These are phyloP conservation scores for Diglossa cyanea DNA, from an alignment of 2,797 vertebrate species.

Conservation along the genomic window DNA sequence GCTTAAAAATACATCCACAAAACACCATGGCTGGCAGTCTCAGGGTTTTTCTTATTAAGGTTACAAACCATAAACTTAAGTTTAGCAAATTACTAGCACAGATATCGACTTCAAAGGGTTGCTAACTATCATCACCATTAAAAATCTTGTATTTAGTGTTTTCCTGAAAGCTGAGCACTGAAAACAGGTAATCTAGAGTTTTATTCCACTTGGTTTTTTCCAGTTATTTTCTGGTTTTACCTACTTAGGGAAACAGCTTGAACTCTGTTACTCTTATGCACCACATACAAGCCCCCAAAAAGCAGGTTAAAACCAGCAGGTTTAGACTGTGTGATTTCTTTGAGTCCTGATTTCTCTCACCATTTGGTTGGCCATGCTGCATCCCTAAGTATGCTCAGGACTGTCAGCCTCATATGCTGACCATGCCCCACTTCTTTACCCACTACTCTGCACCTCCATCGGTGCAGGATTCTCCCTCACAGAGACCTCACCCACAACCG, in stretches of 20 bases:
- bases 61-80: background rate
- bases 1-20: background rate
- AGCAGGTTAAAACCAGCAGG: background rate
- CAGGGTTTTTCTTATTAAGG: background rate
- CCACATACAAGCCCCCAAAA: background rate
- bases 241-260: background rate
- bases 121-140: background rate
- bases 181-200: background rate
- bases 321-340: background rate
- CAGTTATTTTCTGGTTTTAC: background rate
- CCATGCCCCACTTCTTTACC: background rate
- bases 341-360: background rate
- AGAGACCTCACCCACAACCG: background rate
- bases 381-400: background rate
- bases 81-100: background rate
- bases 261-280: background rate
- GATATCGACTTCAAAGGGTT: background rate
- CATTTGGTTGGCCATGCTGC: background rate
- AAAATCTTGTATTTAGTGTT: background rate
- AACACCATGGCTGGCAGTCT: background rate
- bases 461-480: background rate
- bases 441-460: background rate
- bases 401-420: accelerated
- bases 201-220: background rate
- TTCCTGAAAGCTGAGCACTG: background rate